Percentiles rank a stretch among this genome's conserved stretches.
phyloP scores from a whole-genome alignment of 1,140 invertebrate species.

The Polypedilum pembai region DNA sequence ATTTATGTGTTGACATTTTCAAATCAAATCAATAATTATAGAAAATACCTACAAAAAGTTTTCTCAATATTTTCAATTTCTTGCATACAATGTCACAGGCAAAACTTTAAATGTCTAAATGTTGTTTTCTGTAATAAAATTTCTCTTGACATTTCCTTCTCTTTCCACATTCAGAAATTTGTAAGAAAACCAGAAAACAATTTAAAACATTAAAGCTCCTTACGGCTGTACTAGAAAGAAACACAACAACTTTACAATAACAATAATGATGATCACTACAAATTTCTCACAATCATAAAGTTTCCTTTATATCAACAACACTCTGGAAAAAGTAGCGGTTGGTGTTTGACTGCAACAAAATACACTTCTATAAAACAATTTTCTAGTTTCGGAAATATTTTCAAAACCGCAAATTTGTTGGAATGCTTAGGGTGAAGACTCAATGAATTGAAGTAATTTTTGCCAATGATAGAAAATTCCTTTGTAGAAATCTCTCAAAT shows the following conservation, averaged over 20 bases:
- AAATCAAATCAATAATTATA: no score
- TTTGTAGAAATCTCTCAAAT: not conserved
- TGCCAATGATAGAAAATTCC: not conserved
- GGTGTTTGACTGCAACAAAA: conserved; percentile 8
- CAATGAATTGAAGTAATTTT: no score
- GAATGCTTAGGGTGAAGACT: not conserved
- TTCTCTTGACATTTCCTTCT: not conserved
- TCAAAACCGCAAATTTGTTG: conserved; percentile 17
- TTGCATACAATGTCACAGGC: no score
- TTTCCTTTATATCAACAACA: no score
- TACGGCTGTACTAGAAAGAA: no score
- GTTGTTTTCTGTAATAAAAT: conserved; percentile 3
- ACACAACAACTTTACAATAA: no score
- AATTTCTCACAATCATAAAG: no score
- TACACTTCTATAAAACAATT: not conserved
- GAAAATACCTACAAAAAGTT: no score
- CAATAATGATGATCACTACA: no score
- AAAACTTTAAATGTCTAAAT: not conserved
- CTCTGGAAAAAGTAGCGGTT: not conserved
- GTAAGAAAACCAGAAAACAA: not conserved
- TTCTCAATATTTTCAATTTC: no score
- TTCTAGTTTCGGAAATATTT: not conserved
- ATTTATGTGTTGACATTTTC: no score
- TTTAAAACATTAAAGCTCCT: not conserved
- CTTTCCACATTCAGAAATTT: not conserved